phyloP scores from a whole-genome alignment of 2,888 invertebrate species.

The Acholoe squamosa region DNA sequence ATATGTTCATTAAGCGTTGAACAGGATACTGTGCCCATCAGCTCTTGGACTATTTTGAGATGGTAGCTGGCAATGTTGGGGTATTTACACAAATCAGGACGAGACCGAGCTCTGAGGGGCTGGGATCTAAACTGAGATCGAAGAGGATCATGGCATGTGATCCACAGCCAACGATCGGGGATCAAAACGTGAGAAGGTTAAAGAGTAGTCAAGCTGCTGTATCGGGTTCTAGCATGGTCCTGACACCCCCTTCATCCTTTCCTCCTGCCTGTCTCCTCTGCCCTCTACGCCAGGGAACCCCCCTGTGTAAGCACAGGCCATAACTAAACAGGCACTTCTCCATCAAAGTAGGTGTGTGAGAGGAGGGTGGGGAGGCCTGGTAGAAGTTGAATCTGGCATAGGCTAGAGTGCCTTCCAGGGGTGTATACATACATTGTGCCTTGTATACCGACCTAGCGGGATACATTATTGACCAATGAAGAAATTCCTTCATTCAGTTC shows the following conservation, averaged over 20 bases:
- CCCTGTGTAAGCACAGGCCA: neutral
- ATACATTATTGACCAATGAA: too few species aligned
- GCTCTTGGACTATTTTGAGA: too few species aligned
- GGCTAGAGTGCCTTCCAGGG: too few species aligned
- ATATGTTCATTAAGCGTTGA: too few species aligned
- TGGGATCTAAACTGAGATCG: conserved; percentile 26
- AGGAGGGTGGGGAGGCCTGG: too few species aligned
- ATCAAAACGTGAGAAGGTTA: conserved; percentile 58
- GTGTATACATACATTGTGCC: too few species aligned
- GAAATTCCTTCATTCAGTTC: too few species aligned
- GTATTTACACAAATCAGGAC: neutral
- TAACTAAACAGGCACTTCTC: too few species aligned
- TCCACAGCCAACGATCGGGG: conserved; percentile 2
- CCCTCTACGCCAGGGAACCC: neutral
- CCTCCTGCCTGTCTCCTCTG: neutral
- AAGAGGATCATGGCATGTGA: conserved; percentile 37
- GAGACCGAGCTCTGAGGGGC: neutral
- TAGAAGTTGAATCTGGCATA: too few species aligned
- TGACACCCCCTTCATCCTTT: neutral
- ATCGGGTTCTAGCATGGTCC: neutral
- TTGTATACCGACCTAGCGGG: too few species aligned
- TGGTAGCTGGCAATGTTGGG: neutral
- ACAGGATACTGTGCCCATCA: too few species aligned
- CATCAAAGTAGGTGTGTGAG: too few species aligned
- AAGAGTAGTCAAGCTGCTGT: conserved; percentile 32